Percentiles rank a stretch among this genome's conserved stretches.
These are phyloP conservation scores for Nicator chloris DNA, from an alignment of 2,113 vertebrate species.

Conservation along the genomic window DNA sequence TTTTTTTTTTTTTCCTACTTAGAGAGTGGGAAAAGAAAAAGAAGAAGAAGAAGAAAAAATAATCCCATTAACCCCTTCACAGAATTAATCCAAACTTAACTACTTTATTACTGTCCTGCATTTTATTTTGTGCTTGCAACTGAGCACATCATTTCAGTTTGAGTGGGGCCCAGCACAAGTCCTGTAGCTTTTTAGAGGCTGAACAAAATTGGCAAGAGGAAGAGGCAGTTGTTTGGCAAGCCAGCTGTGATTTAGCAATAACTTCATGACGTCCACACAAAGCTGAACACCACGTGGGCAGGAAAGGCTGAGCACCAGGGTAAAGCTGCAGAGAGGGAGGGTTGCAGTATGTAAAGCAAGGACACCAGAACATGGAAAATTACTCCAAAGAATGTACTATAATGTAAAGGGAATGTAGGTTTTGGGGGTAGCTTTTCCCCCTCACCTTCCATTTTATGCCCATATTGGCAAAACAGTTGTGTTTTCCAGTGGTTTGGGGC, in stretches of 20 bases:
- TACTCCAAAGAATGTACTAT: not conserved
- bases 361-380: not conserved
- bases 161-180: not conserved
- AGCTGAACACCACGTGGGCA: not conserved
- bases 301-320: not conserved
- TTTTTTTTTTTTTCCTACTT: not conserved
- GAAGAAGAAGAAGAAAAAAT: not conserved
- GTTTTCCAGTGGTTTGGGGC: not conserved
- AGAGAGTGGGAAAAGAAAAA: not conserved
- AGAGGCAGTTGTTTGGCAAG: conserved; percentile 33
- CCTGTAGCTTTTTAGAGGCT: not conserved
- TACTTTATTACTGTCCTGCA: not conserved
- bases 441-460: not conserved
- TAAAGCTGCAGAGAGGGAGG: not conserved
- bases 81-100: not conserved
- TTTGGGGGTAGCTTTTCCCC: not conserved
- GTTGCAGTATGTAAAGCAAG: not conserved
- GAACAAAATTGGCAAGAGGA: not conserved
- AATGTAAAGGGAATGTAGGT: not conserved
- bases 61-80: not conserved
- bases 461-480: not conserved
- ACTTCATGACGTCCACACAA: not conserved
- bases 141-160: not conserved
- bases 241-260: conserved; percentile 41
- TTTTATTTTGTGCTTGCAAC: not conserved